Evolutionary conservation across 1,140 invertebrate species (phyloP).

Genomic region (Bicyclus anynana): DNA sequence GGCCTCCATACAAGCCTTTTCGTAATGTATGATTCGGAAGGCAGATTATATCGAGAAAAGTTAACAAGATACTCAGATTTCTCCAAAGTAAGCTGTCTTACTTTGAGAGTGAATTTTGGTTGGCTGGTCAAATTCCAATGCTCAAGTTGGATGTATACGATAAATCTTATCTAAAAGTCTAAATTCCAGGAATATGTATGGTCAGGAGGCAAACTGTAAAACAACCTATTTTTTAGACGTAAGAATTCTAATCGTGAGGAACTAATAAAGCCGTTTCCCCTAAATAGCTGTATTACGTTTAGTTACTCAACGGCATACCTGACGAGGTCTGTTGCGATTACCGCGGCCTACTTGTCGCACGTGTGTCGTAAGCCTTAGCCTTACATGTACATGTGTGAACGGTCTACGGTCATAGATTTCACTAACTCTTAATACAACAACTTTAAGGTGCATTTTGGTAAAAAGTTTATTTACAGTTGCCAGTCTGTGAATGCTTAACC

Average conservation of each 20-base stretch:
- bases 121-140: no score
- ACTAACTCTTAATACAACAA: background rate
- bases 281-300: constrained; percentile 18
- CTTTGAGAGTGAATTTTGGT: no score
- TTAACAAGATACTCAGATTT: no score
- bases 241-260: background rate
- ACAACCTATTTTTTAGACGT: background rate
- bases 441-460: background rate
- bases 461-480: background rate
- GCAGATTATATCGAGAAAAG: no score
- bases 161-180: no score
- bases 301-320: constrained; percentile 48
- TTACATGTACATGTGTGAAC: background rate
- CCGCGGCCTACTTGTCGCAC: constrained; percentile 50
- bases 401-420: background rate
- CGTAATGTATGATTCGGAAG: no score
- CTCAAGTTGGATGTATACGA: no score
- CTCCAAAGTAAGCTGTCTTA: no score
- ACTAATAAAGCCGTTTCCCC: constrained; percentile 30
- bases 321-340: constrained; percentile 42
- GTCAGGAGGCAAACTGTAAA: no score
- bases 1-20: no score
- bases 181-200: no score
- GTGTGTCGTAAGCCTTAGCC: constrained; percentile 46
- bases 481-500: background rate